Percentiles rank a stretch among this genome's conserved stretches.
phyloP scores from a whole-genome alignment of 1,140 invertebrate genomes.

The Pseudomyrmex flavicornis region DNA sequence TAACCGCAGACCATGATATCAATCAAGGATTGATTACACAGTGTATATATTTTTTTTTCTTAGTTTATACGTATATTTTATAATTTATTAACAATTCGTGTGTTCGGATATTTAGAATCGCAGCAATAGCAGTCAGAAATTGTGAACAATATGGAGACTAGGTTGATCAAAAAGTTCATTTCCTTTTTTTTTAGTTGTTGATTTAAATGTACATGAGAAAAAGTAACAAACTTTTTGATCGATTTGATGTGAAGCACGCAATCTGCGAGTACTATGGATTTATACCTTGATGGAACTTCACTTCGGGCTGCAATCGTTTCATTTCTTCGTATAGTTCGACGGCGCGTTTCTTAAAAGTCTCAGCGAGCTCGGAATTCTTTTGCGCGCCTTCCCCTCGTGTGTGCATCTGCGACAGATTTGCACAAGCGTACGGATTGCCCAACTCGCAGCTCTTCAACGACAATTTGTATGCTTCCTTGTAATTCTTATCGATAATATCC shows the following conservation, averaged over 20 bases:
- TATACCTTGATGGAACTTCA: constrained; percentile 89
- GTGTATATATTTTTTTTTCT: no score
- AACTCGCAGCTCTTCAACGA: constrained; percentile 92
- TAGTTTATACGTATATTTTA: no score
- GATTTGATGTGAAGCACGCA: neutral
- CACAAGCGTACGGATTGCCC: constrained; percentile 93
- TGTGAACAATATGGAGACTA: neutral
- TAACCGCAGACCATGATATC: neutral
- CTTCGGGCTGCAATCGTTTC: constrained; percentile 85
- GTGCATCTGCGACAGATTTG: constrained; percentile 95
- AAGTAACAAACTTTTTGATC: neutral
- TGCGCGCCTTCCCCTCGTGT: constrained; percentile 89
- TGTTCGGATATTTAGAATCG: no score
- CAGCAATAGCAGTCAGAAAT: no score
- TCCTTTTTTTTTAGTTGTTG: neutral
- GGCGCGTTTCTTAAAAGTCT: constrained; percentile 90
- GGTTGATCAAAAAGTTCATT: neutral
- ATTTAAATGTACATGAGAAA: neutral
- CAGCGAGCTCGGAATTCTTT: constrained; percentile 89
- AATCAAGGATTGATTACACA: neutral
- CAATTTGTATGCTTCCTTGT: constrained; percentile 91
- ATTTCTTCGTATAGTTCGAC: constrained; percentile 89
- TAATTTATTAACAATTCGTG: no score
- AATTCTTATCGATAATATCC: constrained; percentile 89
- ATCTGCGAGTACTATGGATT: neutral